Percentiles rank a stretch among this genome's conserved stretches.
Conservation (phyloP, 2,888 invertebrate genomes). For the Dioctria linearis region DNA sequence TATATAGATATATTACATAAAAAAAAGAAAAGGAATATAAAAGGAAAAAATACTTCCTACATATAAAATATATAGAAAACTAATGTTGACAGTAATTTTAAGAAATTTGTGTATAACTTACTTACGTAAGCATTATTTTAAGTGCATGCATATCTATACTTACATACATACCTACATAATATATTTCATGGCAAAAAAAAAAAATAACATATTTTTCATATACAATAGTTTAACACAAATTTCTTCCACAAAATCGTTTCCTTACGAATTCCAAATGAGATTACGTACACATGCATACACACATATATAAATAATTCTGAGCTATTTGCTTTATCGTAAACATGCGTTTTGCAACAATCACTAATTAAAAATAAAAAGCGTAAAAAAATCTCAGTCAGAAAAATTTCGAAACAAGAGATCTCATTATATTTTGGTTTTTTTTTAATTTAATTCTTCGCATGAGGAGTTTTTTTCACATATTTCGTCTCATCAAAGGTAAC, state of each 20-base stretch:
- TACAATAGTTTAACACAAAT: background rate
- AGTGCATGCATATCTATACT: background rate
- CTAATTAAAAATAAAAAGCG: background rate
- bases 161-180: background rate
- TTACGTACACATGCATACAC: too few relatives aligned
- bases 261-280: constrained; percentile 8
- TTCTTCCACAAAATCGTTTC: background rate
- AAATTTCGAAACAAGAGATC: too few relatives aligned
- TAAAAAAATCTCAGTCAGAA: background rate
- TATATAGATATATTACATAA: too few relatives aligned
- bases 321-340: background rate
- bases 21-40: too few relatives aligned
- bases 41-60: too few relatives aligned
- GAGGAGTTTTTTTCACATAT: too few relatives aligned
- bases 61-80: background rate
- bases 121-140: too few relatives aligned
- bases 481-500: too few relatives aligned
- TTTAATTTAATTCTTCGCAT: too few relatives aligned
- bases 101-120: background rate
- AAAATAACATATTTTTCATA: background rate
- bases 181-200: background rate
- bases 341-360: constrained; percentile 1
- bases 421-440: too few relatives aligned
- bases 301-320: background rate
- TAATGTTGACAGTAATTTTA: background rate